These are phyloP conservation scores for Drosophila monieri DNA, from an alignment of 2,888 invertebrate species.

Conservation along the genomic window DNA sequence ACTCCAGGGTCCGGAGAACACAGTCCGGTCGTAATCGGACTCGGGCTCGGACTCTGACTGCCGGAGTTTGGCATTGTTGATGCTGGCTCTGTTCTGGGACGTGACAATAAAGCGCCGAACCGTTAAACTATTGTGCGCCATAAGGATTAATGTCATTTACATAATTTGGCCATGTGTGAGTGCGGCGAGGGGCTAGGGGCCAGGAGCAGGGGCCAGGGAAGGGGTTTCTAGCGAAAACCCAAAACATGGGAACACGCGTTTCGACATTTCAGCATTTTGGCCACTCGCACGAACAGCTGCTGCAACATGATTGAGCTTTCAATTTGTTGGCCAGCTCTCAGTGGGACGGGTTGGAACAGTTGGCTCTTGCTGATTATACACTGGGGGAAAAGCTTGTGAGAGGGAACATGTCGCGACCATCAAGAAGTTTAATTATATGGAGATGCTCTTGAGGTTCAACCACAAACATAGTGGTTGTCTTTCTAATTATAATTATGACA, in stretches of 20 bases:
- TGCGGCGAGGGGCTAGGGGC: neutral
- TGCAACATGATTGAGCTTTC: conserved; percentile 80
- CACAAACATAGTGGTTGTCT: neutral
- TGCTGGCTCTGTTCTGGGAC: conserved; percentile 56
- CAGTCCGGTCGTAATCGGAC: conserved; percentile 25
- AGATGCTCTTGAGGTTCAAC: neutral
- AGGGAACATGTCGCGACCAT: neutral
- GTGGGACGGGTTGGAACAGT: neutral
- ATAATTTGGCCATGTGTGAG: conserved; percentile 72
- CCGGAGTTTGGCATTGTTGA: conserved; percentile 41
- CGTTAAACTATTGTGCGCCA: conserved; percentile 81
- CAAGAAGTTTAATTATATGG: neutral
- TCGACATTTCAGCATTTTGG: conserved; percentile 50
- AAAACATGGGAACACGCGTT: conserved; percentile 41
- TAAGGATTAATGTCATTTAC: conserved; percentile 81
- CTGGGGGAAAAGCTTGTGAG: neutral
- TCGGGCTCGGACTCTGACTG: conserved; percentile 30
- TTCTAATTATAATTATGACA: neutral
- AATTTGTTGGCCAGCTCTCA: conserved; percentile 63
- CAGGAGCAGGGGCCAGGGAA: neutral
- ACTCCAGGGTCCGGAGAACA: conserved; percentile 9
- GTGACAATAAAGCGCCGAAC: conserved; percentile 79
- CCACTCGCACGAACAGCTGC: conserved; percentile 76
- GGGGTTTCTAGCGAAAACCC: conserved; percentile 17
- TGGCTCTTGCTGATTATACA: conserved; percentile 1